These are phyloP conservation scores for Scomber colias DNA, from an alignment of 2,113 vertebrate genomes.

Conservation along the genomic window DNA sequence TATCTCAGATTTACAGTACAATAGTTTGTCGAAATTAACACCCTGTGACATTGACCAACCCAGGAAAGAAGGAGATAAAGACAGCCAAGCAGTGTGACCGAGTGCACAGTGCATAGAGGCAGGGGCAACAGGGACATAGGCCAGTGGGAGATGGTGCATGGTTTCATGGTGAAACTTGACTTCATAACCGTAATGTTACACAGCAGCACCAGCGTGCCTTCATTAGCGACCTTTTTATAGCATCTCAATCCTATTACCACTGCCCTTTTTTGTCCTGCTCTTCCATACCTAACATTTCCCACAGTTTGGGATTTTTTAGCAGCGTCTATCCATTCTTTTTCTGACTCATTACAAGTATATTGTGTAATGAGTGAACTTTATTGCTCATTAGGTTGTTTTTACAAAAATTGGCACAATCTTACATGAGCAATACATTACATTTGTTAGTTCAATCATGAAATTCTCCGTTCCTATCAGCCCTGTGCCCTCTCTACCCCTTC, in stretches of 20 bases:
- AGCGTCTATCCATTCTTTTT: constrained; percentile 16
- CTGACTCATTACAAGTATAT: constrained; percentile 22
- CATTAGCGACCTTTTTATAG: constrained; percentile 77
- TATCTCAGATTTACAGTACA: constrained; percentile 28
- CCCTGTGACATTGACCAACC: constrained; percentile 34
- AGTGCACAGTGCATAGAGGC: constrained; percentile 11
- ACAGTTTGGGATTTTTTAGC: constrained; percentile 24
- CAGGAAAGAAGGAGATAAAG: constrained; percentile 27
- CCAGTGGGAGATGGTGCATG: constrained; percentile 58
- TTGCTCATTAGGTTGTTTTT: constrained; percentile 5
- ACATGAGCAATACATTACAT: background rate
- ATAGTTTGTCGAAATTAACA: constrained; percentile 41
- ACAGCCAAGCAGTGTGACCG: constrained; percentile 2
- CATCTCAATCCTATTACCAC: constrained; percentile 68
- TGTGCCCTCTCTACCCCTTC: constrained; percentile 3
- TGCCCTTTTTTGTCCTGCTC: constrained; percentile 48
- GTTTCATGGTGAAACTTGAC: constrained; percentile 66
- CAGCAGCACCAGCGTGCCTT: constrained; percentile 51
- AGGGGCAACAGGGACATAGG: constrained; percentile 32
- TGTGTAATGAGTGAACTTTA: constrained; percentile 1
- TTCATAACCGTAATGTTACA: constrained; percentile 62
- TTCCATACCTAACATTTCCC: constrained; percentile 20
- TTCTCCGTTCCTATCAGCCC: constrained; percentile 1
- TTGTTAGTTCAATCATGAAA: too few relatives aligned
- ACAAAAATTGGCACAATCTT: constrained; percentile 1